Evolutionary conservation across 1,140 invertebrate genomes (phyloP).

Genomic region (Samia ricini): DNA sequence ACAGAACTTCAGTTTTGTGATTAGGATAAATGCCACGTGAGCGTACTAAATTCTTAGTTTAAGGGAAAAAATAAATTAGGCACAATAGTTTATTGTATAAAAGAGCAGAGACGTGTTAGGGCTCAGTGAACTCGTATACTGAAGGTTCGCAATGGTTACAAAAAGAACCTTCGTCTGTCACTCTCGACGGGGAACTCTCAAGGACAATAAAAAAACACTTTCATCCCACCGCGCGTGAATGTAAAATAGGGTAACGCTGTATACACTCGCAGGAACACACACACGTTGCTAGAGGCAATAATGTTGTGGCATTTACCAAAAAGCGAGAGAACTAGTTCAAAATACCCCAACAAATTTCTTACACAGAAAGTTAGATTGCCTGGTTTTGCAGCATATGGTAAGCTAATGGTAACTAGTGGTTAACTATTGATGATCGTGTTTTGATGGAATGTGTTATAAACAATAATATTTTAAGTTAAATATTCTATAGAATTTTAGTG

Average conservation of each 20-base stretch:
- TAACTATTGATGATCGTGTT: too few relatives aligned
- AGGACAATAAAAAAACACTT: constrained; percentile 52
- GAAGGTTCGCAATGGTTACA: constrained; percentile 30
- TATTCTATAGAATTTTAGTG: too few relatives aligned
- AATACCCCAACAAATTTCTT: background rate
- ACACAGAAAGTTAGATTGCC: background rate
- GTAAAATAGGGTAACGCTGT: constrained; percentile 34
- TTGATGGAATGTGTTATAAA: too few relatives aligned
- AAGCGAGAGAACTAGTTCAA: constrained; percentile 9
- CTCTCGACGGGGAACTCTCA: constrained; percentile 20
- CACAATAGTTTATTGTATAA: constrained; percentile 7
- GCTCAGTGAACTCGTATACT: constrained; percentile 37
- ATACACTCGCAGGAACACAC: constrained; percentile 4
- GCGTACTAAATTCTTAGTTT: background rate
- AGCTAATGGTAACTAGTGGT: too few relatives aligned
- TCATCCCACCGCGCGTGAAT: constrained; percentile 32
- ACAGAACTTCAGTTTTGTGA: too few relatives aligned
- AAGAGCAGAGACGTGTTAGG: constrained; percentile 24
- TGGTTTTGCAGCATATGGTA: too few relatives aligned
- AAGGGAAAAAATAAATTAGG: background rate
- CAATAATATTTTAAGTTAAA: too few relatives aligned
- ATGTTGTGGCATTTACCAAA: constrained; percentile 12
- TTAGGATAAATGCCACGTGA: too few relatives aligned
- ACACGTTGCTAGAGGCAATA: background rate
- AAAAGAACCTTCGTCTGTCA: constrained; percentile 39